Evolutionary conservation across 1,140 invertebrate species (phyloP).

Genomic region (Drosophila azteca): DNA sequence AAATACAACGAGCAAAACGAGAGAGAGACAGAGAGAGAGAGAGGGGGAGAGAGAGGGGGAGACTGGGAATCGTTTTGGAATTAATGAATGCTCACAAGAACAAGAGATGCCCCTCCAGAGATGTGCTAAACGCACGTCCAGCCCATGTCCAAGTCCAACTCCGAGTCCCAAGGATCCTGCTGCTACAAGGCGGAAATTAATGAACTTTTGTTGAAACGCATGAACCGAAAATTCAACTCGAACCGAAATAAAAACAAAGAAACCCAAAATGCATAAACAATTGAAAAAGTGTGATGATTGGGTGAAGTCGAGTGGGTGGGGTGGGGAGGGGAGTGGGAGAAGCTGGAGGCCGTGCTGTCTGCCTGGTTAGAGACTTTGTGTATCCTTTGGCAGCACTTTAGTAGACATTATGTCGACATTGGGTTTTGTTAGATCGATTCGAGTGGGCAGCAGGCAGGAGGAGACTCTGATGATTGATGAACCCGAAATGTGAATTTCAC

Average conservation of each 20-base stretch:
- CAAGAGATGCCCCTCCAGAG: constrained; percentile 30
- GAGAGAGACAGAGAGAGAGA: constrained; percentile 13
- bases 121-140: constrained; percentile 79
- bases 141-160: constrained; percentile 35
- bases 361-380: constrained; percentile 50
- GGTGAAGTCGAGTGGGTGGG: background rate
- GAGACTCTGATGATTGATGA: constrained; percentile 65
- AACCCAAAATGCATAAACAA: constrained; percentile 65
- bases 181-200: constrained; percentile 59
- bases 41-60: constrained; percentile 12
- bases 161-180: background rate
- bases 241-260: constrained; percentile 40
- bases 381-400: constrained; percentile 46
- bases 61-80: constrained; percentile 26
- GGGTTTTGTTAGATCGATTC: constrained; percentile 68
- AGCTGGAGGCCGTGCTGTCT: constrained; percentile 62
- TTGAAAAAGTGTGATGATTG: constrained; percentile 72
- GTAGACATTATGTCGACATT: constrained; percentile 65
- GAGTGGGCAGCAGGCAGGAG: constrained; percentile 9
- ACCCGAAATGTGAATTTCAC: constrained; percentile 68
- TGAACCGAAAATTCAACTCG: constrained; percentile 30
- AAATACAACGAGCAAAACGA: constrained; percentile 59
- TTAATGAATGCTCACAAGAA: constrained; percentile 74
- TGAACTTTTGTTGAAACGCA: constrained; percentile 53
- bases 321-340: too few species aligned